Evolutionary conservation across 2,797 vertebrate genomes (phyloP), one percentile per base, ranked within the genome.

Genomic region (Denticeps clupeoides): DNA sequence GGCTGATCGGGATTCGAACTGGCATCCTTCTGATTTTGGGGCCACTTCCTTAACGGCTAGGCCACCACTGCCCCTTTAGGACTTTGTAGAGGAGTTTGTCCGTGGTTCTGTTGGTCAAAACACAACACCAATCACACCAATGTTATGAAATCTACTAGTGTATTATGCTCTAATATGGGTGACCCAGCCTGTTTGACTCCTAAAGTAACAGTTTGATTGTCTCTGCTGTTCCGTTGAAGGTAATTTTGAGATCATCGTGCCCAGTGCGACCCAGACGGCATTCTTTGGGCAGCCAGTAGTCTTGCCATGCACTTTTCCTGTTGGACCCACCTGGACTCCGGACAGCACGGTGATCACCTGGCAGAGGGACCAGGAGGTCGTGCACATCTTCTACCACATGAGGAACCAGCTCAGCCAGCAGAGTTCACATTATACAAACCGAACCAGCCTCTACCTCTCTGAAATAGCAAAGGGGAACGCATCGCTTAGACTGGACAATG

Each of bases 391-490:
- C 63, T 83, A 68, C 48, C 25, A 58, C 7, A 15, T 10, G 2
- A 12, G 0, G 5, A 73, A 87, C 59, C 71, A 72, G 4, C 47
- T 81, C 22, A 6, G 55, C 41, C 5, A 1, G 0, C 75, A 87
- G 59, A 45, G 71, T 24, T 2, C 0, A 0, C 32, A 3, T 44
- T 82, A 79, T 40, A 47, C 1, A 41, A 49, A 55, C 27, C 78
- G 78, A 51, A 78, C 78, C 23, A 59, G 32, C 1, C 64, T 83
- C 56, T 83, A 80, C 49, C 53, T 55, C 0, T 10, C 41, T n/a
- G 63, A 81, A 49, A 70, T 84, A 47, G 38, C 18, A 25, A 31
- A 7, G 27, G 79, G 81, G 50, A 82, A 82, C 2, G 81, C 78
- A 2, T 82, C 80, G 23, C 69, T 87, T 22, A 60, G 33, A 41